Conservation (phyloP, 2,797 vertebrate genomes). For the Trichosurus vulpecula region DNA sequence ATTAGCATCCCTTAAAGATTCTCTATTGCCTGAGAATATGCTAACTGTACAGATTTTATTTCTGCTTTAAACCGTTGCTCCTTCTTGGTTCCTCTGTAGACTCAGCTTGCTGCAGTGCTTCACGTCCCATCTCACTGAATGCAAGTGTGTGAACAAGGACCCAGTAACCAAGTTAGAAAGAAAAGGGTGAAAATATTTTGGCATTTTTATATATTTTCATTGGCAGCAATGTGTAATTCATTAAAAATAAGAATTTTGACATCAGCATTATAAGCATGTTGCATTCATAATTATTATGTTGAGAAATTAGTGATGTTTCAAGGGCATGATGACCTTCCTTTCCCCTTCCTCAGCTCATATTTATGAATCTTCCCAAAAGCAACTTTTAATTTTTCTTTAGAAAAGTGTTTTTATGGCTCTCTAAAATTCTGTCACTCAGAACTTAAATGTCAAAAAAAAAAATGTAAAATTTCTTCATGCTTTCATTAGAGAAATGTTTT, state of each 20-base stretch:
- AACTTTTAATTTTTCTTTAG: slow-evolving; percentile 23
- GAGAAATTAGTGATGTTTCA: neutral
- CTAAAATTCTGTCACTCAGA: slow-evolving; percentile 29
- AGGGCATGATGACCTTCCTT: neutral
- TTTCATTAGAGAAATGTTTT: slow-evolving; percentile 68
- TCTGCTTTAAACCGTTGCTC: neutral
- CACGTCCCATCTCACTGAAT: neutral
- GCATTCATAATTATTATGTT: neutral
- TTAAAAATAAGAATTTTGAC: neutral
- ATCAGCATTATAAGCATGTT: neutral
- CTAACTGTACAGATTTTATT: neutral
- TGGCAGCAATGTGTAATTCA: neutral
- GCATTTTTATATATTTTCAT: slow-evolving; percentile 32
- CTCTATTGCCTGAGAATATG: slow-evolving; percentile 19
- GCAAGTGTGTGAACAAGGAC: neutral
- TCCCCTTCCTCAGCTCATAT: slow-evolving; percentile 3
- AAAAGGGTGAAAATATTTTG: neutral
- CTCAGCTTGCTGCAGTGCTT: neutral
- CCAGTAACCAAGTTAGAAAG: neutral
- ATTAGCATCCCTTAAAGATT: neutral
- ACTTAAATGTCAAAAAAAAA: slow-evolving; percentile 55
- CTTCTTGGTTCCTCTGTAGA: slow-evolving; percentile 23
- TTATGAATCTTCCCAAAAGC: slow-evolving; percentile 22
- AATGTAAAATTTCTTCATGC: slow-evolving; percentile 43
- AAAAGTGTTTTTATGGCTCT: slow-evolving; percentile 10